phyloP scores from a whole-genome alignment of 1,140 invertebrate species.

The Zaprionus tsacasi region DNA sequence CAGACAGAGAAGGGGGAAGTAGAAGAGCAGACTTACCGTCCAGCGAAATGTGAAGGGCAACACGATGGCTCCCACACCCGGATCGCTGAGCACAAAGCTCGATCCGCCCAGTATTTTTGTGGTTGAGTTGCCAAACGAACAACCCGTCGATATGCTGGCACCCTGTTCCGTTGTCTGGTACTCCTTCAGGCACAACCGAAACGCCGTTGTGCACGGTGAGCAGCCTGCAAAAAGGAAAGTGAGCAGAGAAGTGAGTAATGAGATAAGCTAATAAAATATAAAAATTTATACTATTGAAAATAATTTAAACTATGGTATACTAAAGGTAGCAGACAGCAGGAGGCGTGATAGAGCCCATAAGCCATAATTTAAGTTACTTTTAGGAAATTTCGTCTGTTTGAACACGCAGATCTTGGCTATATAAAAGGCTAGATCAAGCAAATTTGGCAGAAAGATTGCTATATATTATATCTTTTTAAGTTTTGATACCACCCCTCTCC shows the following conservation, averaged over 20 bases:
- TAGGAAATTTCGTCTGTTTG: background rate
- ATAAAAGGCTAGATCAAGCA: background rate
- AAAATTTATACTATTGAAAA: no score
- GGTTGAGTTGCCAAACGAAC: slow-evolving; percentile 95
- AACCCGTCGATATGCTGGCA: slow-evolving; percentile 87
- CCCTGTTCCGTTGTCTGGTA: slow-evolving; percentile 91
- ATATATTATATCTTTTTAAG: no score
- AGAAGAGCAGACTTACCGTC: slow-evolving; percentile 89
- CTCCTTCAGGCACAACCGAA: slow-evolving; percentile 95
- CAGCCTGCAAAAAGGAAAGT: slow-evolving; percentile 66
- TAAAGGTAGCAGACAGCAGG: background rate
- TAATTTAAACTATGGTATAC: background rate
- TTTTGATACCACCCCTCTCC: no score
- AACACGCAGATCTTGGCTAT: background rate
- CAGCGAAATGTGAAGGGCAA: slow-evolving; percentile 95
- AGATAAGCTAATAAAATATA: no score
- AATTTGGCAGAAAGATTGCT: background rate
- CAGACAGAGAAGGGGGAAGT: background rate
- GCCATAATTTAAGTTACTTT: no score
- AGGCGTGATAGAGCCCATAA: background rate
- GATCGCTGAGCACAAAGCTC: slow-evolving; percentile 93
- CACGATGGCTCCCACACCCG: slow-evolving; percentile 90
- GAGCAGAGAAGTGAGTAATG: background rate
- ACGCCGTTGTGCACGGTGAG: slow-evolving; percentile 91
- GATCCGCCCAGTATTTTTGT: slow-evolving; percentile 93